Evolutionary conservation across 2,113 vertebrate species (phyloP), one percentile per base, ranked within the genome.

Genomic region (Alces alces): DNA sequence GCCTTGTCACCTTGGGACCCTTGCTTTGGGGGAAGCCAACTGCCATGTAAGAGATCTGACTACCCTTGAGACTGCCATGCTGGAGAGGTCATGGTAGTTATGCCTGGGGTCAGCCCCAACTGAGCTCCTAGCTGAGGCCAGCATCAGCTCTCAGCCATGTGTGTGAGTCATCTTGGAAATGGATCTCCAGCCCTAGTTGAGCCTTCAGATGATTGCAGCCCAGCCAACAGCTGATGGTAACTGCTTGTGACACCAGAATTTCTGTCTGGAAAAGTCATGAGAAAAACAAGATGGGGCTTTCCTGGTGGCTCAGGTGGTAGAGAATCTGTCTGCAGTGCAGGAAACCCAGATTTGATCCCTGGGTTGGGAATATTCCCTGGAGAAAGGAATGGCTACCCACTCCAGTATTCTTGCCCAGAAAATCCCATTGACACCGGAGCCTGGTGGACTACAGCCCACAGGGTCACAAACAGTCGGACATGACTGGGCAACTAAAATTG

Each of bases 391-490:
- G 70, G 70, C 23, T 76, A 76, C 12, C 12, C 39, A 76, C 36
- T 76, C 6, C 23, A 76, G 12, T 43, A 76, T 76, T 76, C 39
- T 43, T 76, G 12, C 70, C 6, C 25, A 11, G 39, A 17, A 43
- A 76, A 76, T 76, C 70, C 70, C 23, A 43, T 15, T 7, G 70
- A 76, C 39, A 76, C 3, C 0, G 0, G 36, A 76, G 36, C 39
- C 13, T 76, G 70, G 39, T 0, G 3, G 12, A 27, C 39, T 43
- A 27, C 23, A 76, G 39, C 14, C 70, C 12, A 43, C 0, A 3
- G 39, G 70, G 3, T 76, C 23, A 14, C 39, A 43, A 27, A 76
- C 0, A 76, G 39, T 76, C 6, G 1, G 6, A 15, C 0, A 0
- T 39, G 19, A 73, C 2, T 3, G n/a, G 25, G 36, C 36, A 73